phyloP scores from a whole-genome alignment of 1,140 invertebrate genomes.

The Heterodera schachtii region DNA sequence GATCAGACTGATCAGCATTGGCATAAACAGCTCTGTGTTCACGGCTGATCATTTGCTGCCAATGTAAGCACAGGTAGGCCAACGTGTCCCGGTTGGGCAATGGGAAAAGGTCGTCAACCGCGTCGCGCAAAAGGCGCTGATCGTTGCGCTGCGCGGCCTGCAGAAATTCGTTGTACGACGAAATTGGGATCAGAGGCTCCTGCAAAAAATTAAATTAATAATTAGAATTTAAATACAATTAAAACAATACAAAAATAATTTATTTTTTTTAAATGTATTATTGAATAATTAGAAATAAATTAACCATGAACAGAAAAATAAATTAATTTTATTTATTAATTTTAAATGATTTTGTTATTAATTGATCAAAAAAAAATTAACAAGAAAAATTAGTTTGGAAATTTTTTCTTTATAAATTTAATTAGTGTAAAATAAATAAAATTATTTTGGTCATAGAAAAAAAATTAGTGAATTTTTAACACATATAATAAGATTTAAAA shows the following conservation, averaged over 20 bases:
- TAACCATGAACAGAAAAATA: too few species aligned
- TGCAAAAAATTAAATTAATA: slow-evolving; percentile 49
- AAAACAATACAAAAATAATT: not conserved
- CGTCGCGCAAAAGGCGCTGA: slow-evolving; percentile 71
- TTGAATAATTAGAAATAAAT: too few species aligned
- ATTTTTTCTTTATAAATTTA: too few species aligned
- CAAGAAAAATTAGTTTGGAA: too few species aligned
- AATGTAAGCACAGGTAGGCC: slow-evolving; percentile 81
- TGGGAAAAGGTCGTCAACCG: slow-evolving; percentile 74
- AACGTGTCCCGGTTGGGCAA: slow-evolving; percentile 83
- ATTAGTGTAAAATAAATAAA: too few species aligned
- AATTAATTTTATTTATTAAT: too few species aligned
- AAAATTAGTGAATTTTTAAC: too few species aligned
- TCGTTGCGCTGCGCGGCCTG: slow-evolving; percentile 69
- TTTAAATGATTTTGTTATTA: too few species aligned
- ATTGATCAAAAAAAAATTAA: too few species aligned
- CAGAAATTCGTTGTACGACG: slow-evolving; percentile 78
- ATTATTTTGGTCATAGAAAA: too few species aligned
- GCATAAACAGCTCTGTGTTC: not conserved
- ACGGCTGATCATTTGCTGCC: slow-evolving; percentile 70
- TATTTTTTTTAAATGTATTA: too few species aligned
- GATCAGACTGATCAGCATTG: not conserved
- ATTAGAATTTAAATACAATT: not conserved
- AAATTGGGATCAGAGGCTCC: slow-evolving; percentile 80
- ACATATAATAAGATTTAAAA: too few species aligned